These are phyloP conservation scores for Scolanthus callimorphus DNA, from an alignment of 92 coral and sea anemone genomes.

Conservation along the genomic window DNA sequence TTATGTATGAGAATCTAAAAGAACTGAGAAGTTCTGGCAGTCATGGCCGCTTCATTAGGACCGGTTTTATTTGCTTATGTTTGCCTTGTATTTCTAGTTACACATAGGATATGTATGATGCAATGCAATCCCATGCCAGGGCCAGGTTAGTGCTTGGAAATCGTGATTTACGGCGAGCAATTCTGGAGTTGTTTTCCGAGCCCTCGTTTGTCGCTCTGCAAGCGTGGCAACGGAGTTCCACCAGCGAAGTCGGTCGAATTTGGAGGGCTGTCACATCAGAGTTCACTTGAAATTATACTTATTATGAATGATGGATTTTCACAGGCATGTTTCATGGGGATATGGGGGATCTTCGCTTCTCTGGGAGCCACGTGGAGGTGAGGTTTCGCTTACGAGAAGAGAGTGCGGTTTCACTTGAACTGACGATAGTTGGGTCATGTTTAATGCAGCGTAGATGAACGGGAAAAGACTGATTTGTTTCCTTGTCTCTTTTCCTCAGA, in stretches of 20 bases:
- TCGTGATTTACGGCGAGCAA: constrained; percentile 10
- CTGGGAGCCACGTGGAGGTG: constrained; percentile 97
- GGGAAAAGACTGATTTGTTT: not conserved
- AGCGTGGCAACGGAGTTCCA: constrained; percentile 65
- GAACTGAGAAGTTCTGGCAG: constrained; percentile 39
- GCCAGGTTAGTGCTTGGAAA: constrained; percentile 73
- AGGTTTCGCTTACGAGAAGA: constrained; percentile 64
- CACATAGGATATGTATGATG: constrained; percentile 93
- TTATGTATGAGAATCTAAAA: constrained; percentile 93
- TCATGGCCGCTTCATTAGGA: constrained; percentile 82
- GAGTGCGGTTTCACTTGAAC: constrained; percentile 27
- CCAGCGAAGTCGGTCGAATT: constrained; percentile 28
- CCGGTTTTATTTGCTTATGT: constrained; percentile 76
- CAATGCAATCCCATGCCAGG: constrained; percentile 94
- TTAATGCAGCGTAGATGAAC: constrained; percentile 32
- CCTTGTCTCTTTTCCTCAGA: not conserved
- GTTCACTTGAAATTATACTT: not conserved
- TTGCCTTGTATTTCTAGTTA: constrained; percentile 75
- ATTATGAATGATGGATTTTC: constrained; percentile 23
- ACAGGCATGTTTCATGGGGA: constrained; percentile 83
- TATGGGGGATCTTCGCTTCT: constrained; percentile 88
- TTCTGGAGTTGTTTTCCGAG: constrained; percentile 59
- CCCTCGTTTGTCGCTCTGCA: constrained; percentile 66
- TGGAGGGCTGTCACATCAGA: constrained; percentile 12
- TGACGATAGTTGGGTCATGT: constrained; percentile 12